Percentiles rank a stretch among this genome's conserved stretches.
Conservation (phyloP, 2,113 vertebrate species). For the Rattus norvegicus region DNA sequence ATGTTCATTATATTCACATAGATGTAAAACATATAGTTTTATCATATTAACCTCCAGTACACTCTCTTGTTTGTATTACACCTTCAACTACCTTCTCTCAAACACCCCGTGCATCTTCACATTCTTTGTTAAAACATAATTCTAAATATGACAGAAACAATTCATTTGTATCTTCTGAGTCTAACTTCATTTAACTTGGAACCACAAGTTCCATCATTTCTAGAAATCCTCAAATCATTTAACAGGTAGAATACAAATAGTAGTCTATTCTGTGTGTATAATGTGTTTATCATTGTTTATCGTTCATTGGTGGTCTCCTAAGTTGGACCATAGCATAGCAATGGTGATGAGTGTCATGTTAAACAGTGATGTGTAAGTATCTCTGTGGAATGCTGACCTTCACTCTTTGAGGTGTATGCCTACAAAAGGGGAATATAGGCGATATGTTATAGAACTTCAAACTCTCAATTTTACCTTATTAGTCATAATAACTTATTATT, state of each 20-base stretch:
- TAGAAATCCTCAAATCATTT: background rate
- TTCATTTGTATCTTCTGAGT: background rate
- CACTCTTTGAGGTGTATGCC: background rate
- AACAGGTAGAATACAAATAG: background rate
- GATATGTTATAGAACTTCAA: background rate
- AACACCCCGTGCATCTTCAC: background rate
- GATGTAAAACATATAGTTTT: background rate
- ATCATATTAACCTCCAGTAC: background rate
- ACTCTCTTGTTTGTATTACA: background rate
- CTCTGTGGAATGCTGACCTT: background rate
- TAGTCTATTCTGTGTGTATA: background rate
- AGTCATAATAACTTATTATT: background rate
- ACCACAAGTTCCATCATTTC: background rate
- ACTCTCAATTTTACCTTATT: conserved; percentile 46
- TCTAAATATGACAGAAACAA: background rate
- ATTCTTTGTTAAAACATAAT: background rate
- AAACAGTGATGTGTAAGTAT: background rate
- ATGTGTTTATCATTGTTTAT: background rate
- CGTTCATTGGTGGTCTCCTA: background rate
- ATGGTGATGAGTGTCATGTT: background rate
- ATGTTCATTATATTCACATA: background rate
- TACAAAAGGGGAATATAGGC: background rate
- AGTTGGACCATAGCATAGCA: background rate
- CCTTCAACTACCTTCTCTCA: background rate
- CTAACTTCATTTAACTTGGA: background rate